These are phyloP conservation scores for Macheiramphus alcinus DNA, from an alignment of 2,113 vertebrate genomes.

Conservation along the genomic window DNA sequence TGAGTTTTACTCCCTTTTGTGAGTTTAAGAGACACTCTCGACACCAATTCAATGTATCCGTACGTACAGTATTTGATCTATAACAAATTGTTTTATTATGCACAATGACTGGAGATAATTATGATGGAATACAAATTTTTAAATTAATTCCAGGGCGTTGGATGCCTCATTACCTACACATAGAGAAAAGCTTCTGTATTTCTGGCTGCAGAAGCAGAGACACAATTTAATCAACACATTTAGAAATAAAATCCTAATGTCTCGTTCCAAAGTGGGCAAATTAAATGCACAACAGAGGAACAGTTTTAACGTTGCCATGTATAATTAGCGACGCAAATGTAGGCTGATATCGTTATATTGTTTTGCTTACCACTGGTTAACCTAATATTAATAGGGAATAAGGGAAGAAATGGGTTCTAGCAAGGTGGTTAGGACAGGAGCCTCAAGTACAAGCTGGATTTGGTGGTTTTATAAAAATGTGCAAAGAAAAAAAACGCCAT, in stretches of 20 bases:
- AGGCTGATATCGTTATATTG: constrained; percentile 25
- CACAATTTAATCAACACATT: not conserved
- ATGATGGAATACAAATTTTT: not conserved
- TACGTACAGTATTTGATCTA: not conserved
- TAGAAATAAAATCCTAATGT: constrained; percentile 29
- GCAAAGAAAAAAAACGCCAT: not conserved
- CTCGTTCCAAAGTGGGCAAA: constrained; percentile 14
- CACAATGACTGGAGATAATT: not conserved
- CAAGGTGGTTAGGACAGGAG: not conserved
- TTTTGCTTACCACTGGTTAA: constrained; percentile 12
- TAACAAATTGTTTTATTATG: constrained; percentile 1
- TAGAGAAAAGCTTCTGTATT: not conserved
- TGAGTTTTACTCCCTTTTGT: not conserved
- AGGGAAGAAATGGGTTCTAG: not conserved
- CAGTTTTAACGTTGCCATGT: not conserved
- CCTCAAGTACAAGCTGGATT: not conserved
- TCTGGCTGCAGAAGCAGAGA: not conserved
- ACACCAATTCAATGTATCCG: not conserved
- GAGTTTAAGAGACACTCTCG: not conserved
- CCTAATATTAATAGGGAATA: not conserved
- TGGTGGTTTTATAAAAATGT: constrained; percentile 24
- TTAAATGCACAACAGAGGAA: constrained; percentile 33
- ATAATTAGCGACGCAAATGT: constrained; percentile 33
- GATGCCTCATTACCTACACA: not conserved
- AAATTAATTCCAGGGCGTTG: not conserved